Evolutionary conservation across 2,797 vertebrate species (phyloP).

Genomic region (Fundulus diaphanus): DNA sequence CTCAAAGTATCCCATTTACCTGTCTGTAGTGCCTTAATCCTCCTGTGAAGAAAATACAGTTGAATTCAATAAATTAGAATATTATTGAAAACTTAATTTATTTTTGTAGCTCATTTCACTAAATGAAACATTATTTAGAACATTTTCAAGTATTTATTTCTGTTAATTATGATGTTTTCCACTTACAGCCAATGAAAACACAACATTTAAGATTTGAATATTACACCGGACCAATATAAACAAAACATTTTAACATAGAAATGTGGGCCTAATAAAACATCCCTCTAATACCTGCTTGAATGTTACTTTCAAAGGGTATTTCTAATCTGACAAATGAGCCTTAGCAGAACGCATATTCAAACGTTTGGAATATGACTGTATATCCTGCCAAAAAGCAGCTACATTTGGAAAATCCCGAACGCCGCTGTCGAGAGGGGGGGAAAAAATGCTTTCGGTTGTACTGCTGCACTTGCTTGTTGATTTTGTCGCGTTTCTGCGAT

Average conservation of each 20-base stretch:
- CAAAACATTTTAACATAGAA: neutral
- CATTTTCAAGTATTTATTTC: neutral
- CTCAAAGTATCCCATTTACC: neutral
- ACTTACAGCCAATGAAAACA: neutral
- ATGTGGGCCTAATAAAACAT: neutral
- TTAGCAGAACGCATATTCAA: neutral
- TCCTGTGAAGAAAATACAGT: neutral
- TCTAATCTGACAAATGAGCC: neutral
- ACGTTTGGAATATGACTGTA: neutral
- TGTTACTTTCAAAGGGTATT: neutral
- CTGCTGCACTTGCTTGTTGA: slow-evolving; percentile 8
- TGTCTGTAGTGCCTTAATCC: neutral
- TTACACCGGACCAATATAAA: neutral
- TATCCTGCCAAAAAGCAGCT: neutral
- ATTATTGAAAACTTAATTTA: neutral
- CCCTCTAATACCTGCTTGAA: neutral
- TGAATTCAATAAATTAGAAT: neutral
- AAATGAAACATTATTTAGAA: neutral
- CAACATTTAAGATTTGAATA: neutral
- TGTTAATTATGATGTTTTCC: neutral
- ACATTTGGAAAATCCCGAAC: slow-evolving; percentile 6
- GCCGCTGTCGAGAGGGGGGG: slow-evolving; percentile 3
- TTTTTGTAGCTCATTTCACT: neutral
- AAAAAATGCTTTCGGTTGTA: slow-evolving; percentile 5
- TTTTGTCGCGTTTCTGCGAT: slow-evolving; percentile 17